phyloP scores from a whole-genome alignment of 2,888 invertebrate species.

The Taenaris catops region DNA sequence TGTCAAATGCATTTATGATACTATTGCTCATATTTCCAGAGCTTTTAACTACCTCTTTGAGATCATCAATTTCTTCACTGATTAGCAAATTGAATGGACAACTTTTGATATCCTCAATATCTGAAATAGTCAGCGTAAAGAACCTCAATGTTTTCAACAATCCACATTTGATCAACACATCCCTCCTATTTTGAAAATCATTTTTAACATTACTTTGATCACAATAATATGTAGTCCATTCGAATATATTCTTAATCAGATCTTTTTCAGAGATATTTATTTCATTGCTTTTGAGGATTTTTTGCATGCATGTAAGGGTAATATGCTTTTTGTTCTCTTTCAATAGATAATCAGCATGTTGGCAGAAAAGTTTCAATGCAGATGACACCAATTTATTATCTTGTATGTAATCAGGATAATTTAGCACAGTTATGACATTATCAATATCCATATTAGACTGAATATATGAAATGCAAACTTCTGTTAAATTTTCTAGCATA shows the following conservation, averaged over 20 bases:
- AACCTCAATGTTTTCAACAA: conserved; percentile 69
- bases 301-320: conserved; percentile 64
- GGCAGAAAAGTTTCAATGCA: conserved; percentile 76
- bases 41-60: conserved; percentile 17
- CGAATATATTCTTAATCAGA: conserved; percentile 71
- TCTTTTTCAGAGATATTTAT: conserved; percentile 75
- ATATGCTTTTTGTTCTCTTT: conserved; percentile 68
- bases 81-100: conserved; percentile 52
- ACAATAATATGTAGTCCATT: conserved; percentile 78
- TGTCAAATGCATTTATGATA: conserved; percentile 24
- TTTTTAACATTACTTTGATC: conserved; percentile 50
- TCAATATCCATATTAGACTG: conserved; percentile 74
- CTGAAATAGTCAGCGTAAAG: conserved; percentile 44
- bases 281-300: conserved; percentile 66
- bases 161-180: conserved; percentile 56
- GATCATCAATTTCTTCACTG: conserved; percentile 26
- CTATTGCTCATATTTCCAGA: conserved; percentile 27
- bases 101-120: conserved; percentile 52
- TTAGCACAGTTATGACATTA: conserved; percentile 79
- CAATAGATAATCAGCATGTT: conserved; percentile 76
- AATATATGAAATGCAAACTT: conserved; percentile 75
- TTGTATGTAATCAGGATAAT: conserved; percentile 80
- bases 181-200: conserved; percentile 61
- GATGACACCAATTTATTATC: conserved; percentile 71
- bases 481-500: conserved; percentile 73